Evolutionary conservation across 2,888 invertebrate species (phyloP).

Genomic region (Nipponacmea schrenckii): DNA sequence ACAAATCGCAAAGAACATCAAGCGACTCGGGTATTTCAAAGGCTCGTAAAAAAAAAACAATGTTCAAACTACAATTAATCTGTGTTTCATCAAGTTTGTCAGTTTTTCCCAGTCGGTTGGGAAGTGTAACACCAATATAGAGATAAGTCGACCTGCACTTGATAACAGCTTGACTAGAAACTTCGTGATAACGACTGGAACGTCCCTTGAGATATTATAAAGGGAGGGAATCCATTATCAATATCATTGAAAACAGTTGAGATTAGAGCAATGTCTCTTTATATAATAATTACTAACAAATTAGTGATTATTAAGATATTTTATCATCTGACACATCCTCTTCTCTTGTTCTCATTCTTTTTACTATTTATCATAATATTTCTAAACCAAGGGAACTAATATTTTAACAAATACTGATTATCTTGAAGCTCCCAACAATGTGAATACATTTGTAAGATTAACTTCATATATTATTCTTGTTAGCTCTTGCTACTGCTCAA

Average conservation of each 20-base stretch:
- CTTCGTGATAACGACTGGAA: neutral
- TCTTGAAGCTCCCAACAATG: too few species aligned
- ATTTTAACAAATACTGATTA: too few species aligned
- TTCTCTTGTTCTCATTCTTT: neutral
- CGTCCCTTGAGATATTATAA: neutral
- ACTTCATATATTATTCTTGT: too few species aligned
- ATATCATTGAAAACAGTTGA: neutral
- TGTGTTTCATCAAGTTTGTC: constrained; percentile 6
- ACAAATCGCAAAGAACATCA: too few species aligned
- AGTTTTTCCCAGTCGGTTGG: neutral
- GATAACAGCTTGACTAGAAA: neutral
- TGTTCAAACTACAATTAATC: neutral
- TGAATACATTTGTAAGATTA: too few species aligned
- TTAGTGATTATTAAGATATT: neutral
- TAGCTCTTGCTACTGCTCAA: too few species aligned
- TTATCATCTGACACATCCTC: neutral
- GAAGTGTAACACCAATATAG: neutral
- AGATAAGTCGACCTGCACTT: neutral
- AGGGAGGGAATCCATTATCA: neutral
- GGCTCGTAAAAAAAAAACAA: too few species aligned
- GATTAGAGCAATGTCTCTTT: neutral
- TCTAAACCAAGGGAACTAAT: too few species aligned
- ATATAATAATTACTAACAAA: neutral
- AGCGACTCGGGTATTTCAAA: too few species aligned
- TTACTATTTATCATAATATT: too few species aligned